Base-by-base conservation (phyloP, 2,797 vertebrate genomes). In the Enteromius anoplus region DNA sequence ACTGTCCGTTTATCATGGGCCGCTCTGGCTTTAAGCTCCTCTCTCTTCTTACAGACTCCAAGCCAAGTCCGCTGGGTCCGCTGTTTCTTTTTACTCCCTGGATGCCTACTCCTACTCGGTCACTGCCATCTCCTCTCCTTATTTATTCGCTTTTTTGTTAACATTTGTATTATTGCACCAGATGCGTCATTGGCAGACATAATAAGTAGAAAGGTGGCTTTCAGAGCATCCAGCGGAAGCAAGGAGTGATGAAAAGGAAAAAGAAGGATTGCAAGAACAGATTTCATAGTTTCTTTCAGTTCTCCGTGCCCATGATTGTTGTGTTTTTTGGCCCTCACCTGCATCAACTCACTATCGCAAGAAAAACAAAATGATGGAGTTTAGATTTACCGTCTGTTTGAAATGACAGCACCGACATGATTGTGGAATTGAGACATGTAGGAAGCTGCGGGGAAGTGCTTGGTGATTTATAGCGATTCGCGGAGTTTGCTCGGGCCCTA, bases 401-500 rank as follows among this genome's bases (percentile, higher is more conserved):
- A 89, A 89, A 91, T 89, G 89, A 91, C 85, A 88, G 87, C 83
- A 66, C 72, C 71, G 82, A 86, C 79, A 75, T 82, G 75, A 86
- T 70, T 78, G 66, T 70, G 55, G 83, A 83, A 80, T 87, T 88
- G 86, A 84, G 80, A 82, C 72, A 66, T 88, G 85, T 84, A 87
- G 89, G 89, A 86, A 93, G 93, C 84, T 90, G 87, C 90, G 91
- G 90, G 78, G 88, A 90, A 92, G 88, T 87, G 87, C 91, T 90
- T 91, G 91, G 85, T 94, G 93, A 95, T 95, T 96, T 95, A 94
- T 86, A 81, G 80, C 85, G 86, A 90, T 93, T 91, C 88, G 89
- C 86, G 87, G 80, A 87, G 84, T 78, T 87, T 90, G 91, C 89
- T 90, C 88, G 62, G 0, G 86, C 89, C 90, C 91, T 91, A 88